Percentiles rank a stretch among this genome's conserved stretches.
Conservation (phyloP, 2,113 vertebrate species). For the Turnix velox region DNA sequence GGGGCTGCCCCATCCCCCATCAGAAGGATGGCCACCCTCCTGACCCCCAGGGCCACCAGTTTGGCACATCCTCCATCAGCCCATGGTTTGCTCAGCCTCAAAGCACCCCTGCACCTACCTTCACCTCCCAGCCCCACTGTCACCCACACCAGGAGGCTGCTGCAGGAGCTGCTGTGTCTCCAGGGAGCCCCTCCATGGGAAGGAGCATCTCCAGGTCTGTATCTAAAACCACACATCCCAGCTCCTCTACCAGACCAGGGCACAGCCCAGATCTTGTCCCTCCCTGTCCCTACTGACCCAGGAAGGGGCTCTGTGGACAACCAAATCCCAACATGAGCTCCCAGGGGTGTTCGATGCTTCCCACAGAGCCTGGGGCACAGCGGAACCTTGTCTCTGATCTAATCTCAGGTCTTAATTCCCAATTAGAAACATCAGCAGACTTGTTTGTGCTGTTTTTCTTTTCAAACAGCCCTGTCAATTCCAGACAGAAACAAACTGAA, state of each 20-base stretch:
- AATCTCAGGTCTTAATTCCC: not conserved
- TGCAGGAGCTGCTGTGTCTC: not conserved
- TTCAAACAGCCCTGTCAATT: not conserved
- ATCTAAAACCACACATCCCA: not conserved
- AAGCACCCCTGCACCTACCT: not conserved
- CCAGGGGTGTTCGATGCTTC: not conserved
- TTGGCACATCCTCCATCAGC: not conserved
- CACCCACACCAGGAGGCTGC: not conserved
- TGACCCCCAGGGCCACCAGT: not conserved
- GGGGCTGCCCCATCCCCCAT: not conserved
- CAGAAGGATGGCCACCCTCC: not conserved
- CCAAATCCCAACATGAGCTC: not conserved
- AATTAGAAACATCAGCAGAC: not conserved
- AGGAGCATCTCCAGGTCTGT: not conserved
- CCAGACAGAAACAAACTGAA: not conserved
- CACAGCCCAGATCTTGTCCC: not conserved
- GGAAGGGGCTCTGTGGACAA: not conserved
- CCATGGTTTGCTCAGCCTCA: not conserved
- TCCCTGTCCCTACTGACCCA: fast-evolving
- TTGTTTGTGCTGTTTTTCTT: fast-evolving
- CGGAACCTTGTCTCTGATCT: not conserved
- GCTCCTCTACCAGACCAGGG: not conserved
- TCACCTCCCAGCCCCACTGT: not conserved
- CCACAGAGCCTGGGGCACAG: not conserved
- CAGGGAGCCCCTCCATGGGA: fast-evolving